Evolutionary conservation across 1,140 invertebrate species (phyloP).

Genomic region (Caenorhabditis brenneri): DNA sequence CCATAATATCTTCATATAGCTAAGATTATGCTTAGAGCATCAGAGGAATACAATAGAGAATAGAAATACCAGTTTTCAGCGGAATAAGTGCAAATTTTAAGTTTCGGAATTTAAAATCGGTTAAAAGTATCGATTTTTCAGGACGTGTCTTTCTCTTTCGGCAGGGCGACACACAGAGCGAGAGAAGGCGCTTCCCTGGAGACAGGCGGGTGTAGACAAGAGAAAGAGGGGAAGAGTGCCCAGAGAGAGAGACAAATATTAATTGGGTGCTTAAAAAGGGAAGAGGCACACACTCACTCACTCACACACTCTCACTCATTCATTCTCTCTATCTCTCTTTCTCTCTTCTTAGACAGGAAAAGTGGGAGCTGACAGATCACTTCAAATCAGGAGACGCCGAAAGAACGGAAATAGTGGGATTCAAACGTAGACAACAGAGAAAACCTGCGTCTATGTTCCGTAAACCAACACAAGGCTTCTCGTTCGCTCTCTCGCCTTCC

Average conservation of each 20-base stretch:
- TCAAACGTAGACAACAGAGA: background rate
- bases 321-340: too few species aligned
- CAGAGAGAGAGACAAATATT: constrained; percentile 24
- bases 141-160: background rate
- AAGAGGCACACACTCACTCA: constrained; percentile 4
- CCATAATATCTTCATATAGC: constrained; percentile 68
- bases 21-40: too few species aligned
- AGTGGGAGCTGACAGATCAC: background rate
- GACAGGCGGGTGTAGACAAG: background rate
- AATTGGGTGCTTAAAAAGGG: constrained; percentile 42
- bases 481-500: background rate
- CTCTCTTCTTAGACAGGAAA: background rate
- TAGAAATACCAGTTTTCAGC: background rate
- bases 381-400: background rate
- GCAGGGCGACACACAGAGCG: background rate
- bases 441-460: background rate
- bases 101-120: background rate
- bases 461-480: background rate
- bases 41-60: background rate
- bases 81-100: too few species aligned
- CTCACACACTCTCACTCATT: background rate
- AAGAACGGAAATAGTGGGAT: background rate
- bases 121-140: constrained; percentile 27
- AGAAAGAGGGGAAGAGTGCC: background rate
- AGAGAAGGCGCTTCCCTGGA: background rate